A percentile compares a stretch with the other conserved stretches of the same genome.
Conservation (phyloP, 2,888 invertebrate species). For the Pristionchus japonicus region DNA sequence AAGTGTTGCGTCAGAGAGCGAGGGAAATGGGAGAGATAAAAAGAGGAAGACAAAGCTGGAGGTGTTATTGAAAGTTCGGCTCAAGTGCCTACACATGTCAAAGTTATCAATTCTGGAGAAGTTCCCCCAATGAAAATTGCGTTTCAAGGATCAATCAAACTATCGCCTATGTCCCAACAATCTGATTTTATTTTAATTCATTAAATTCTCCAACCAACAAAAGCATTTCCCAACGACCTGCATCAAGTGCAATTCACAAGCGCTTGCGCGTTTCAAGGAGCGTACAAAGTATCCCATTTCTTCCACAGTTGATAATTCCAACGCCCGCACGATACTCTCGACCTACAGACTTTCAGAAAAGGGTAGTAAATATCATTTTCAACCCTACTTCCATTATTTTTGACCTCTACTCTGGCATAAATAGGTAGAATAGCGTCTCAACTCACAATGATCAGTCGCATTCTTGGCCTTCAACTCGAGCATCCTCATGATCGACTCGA, state of each 20-base stretch:
- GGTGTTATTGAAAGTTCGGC: background rate
- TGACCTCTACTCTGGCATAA: too few species aligned
- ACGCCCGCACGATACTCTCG: too few species aligned
- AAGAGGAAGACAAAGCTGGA: background rate
- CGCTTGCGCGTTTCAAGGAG: too few species aligned
- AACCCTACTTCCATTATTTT: too few species aligned
- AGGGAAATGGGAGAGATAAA: background rate
- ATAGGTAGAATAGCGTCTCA: too few species aligned
- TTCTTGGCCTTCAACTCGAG: slow-evolving; percentile 98
- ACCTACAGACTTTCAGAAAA: too few species aligned
- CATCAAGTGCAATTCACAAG: too few species aligned
- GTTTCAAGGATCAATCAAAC: background rate
- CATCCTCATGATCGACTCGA: slow-evolving; percentile 97
- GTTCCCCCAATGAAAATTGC: background rate
- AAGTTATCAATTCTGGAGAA: background rate
- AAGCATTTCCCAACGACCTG: background rate
- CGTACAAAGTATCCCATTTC: too few species aligned
- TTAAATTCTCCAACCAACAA: background rate
- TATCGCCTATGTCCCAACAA: background rate
- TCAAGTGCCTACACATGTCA: background rate
- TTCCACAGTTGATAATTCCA: too few species aligned
- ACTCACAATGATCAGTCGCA: slow-evolving; percentile 91
- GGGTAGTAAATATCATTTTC: too few species aligned
- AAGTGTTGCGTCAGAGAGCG: background rate
- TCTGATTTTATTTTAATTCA: background rate